These are phyloP conservation scores for Neotragus pygmaeus DNA, from an alignment of 2,113 vertebrate genomes.

Conservation along the genomic window DNA sequence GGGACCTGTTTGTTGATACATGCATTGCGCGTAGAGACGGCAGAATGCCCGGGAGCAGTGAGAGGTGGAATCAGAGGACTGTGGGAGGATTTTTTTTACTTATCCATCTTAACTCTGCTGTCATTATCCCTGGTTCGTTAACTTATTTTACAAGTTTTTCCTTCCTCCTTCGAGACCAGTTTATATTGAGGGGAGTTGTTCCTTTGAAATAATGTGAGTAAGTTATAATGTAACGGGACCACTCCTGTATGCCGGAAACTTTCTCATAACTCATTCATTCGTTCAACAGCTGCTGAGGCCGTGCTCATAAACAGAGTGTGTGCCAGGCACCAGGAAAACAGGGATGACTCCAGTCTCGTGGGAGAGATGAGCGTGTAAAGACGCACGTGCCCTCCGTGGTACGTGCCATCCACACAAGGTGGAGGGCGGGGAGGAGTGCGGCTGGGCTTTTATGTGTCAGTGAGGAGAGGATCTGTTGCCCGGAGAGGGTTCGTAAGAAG, in stretches of 20 bases:
- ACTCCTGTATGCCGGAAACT: neutral
- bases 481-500: neutral
- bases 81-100: neutral
- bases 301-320: neutral
- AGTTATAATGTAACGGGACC: neutral
- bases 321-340: neutral
- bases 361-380: neutral
- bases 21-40: neutral
- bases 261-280: neutral
- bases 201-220: neutral
- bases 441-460: neutral
- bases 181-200: neutral
- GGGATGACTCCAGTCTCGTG: neutral
- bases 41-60: neutral
- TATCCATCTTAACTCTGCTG: neutral
- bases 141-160: neutral
- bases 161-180: neutral
- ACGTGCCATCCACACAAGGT: fast-evolving
- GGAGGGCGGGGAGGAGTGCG: neutral
- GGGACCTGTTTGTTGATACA: neutral
- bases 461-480: neutral
- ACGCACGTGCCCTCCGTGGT: neutral
- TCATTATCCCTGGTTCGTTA: neutral
- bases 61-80: neutral
- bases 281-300: neutral